A percentile compares a stretch with the other conserved stretches of the same genome.
Conservation (phyloP, 2,113 vertebrate genomes). For the Neotragus moschatus region DNA sequence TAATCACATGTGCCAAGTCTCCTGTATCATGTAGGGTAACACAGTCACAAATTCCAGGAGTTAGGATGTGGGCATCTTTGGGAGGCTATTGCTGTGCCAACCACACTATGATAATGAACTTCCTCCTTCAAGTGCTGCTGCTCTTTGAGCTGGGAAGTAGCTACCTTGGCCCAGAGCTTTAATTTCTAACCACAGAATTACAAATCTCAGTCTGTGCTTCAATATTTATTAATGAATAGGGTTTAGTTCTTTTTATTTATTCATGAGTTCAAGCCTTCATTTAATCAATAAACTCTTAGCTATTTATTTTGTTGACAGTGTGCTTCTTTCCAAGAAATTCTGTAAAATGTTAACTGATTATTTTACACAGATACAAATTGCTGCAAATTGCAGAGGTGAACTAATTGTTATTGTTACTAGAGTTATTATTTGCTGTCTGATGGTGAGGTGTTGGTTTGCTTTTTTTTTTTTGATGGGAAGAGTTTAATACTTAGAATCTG, state of each 20-base stretch:
- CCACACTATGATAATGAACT: background rate
- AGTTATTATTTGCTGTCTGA: background rate
- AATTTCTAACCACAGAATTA: background rate
- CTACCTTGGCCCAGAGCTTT: background rate
- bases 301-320: background rate
- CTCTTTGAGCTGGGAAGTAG: background rate
- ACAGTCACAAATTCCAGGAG: background rate
- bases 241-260: background rate
- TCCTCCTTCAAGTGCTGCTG: background rate
- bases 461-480: background rate
- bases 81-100: background rate
- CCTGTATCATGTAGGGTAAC: background rate
- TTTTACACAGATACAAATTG: background rate
- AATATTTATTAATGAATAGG: background rate
- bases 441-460: background rate
- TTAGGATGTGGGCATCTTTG: background rate
- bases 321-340: background rate
- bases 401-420: background rate
- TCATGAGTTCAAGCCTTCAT: background rate
- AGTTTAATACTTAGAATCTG: background rate
- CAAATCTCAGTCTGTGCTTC: background rate
- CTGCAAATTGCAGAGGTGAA: background rate
- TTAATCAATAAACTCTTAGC: background rate
- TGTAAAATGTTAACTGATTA: background rate
- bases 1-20: background rate